Base-by-base conservation (phyloP, 2,888 invertebrate species). In the Macroteleia sp. region DNA sequence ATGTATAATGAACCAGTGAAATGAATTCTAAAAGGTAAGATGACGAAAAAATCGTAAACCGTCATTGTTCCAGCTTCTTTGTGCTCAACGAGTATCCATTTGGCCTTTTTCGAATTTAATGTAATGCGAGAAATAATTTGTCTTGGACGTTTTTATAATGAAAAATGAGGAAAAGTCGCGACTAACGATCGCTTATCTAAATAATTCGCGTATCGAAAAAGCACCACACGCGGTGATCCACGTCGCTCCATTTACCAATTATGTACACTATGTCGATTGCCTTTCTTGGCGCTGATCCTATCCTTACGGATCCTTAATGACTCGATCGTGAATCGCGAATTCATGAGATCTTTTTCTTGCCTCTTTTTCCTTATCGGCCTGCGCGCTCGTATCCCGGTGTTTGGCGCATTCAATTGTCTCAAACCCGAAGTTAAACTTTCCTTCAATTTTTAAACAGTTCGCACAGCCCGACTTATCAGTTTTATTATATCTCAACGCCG, bases 191-290 rank as follows among this genome's bases (percentile, higher is more conserved):
- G 71, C 61, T 77, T 61, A 77, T 71, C 77, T 77, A 61, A 67
- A 77, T 71, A 66, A 71, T 79, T 70, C 71, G 71, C 32, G 48
- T 28, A 48, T 48, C 48, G 56, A 74, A 64, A 77, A 64, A 73
- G 62, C 67, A 46, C 66, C 66, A 52, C 75, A 44, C 70, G 70
- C 64, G 57, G 56, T 56, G 61, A 71, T 75, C 73, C 48, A 44
- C 34, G 74, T 61, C 77, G 83, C 77, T 82, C 81, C 80, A 83
- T 78, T 82, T 81, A 82, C 83, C 82, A 82, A 83, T 83, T 83
- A 83, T 80, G 82, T 83, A 79, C 56, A 76, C 78, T 69, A 67
- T 67, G 79, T 79, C 81, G 80, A 79, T 79, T 67, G 80, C 82
- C 81, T 80, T 82, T 80, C 76, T 74, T 75, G 77, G 70, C 62